Evolutionary conservation across 2,113 vertebrate genomes (phyloP).

Genomic region (Phaethornis superciliosus): DNA sequence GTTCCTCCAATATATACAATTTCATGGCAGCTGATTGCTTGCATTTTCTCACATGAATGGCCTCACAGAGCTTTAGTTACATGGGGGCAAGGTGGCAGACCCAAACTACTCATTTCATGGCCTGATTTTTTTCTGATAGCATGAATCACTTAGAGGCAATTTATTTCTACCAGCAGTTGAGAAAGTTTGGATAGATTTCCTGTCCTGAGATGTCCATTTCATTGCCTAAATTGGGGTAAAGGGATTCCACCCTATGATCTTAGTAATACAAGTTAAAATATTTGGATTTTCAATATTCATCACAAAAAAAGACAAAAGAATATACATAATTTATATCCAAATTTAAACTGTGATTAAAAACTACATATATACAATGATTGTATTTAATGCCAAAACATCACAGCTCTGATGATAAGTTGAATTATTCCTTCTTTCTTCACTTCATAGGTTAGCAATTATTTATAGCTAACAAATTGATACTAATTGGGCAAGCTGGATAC

Average conservation of each 20-base stretch:
- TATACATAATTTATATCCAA: neutral
- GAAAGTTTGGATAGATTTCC: neutral
- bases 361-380: fast-evolving
- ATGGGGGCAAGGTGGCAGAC: neutral
- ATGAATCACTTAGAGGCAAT: neutral
- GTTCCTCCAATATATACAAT: neutral
- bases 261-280: neutral
- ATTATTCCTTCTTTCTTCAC: neutral
- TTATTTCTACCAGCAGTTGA: neutral
- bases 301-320: neutral
- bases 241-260: neutral
- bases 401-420: neutral
- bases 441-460: neutral
- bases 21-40: neutral
- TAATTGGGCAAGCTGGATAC: neutral
- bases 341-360: neutral
- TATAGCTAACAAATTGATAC: neutral
- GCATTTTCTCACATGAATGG: neutral
- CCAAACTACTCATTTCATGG: neutral
- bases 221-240: neutral
- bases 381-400: neutral
- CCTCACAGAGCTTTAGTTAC: neutral
- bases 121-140: neutral
- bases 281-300: neutral
- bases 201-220: neutral